These are phyloP conservation scores for Tineola bisselliella DNA, from an alignment of 2,888 invertebrate genomes.

Conservation along the genomic window DNA sequence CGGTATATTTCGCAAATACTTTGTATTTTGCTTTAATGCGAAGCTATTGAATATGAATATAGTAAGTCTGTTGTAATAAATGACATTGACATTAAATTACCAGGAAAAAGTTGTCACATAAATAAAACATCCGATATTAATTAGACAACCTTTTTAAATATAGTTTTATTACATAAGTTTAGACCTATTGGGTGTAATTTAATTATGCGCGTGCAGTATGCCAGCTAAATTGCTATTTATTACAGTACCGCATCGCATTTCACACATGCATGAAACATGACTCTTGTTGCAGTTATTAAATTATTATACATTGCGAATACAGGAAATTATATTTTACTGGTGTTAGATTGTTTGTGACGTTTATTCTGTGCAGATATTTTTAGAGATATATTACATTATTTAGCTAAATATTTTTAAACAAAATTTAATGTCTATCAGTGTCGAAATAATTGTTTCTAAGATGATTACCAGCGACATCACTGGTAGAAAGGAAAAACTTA, in stretches of 20 bases:
- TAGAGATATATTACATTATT: background rate
- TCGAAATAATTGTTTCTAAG: too few species aligned
- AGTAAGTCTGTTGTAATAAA: too few species aligned
- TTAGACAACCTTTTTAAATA: background rate
- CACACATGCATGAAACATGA: constrained; percentile 20
- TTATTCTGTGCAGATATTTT: background rate
- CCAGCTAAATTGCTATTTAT: constrained; percentile 20
- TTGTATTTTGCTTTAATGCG: too few species aligned
- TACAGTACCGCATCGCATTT: constrained; percentile 18
- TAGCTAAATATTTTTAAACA: too few species aligned
- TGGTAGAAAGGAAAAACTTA: too few species aligned
- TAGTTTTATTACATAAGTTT: constrained; percentile 9
- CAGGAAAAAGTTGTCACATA: too few species aligned
- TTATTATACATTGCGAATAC: constrained; percentile 7
- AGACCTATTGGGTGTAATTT: constrained; percentile 17
- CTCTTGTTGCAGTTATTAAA: constrained; percentile 14
- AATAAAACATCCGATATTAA: background rate
- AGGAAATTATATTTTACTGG: background rate
- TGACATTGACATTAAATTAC: too few species aligned
- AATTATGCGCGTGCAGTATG: constrained; percentile 16
- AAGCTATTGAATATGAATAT: too few species aligned
- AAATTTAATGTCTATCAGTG: too few species aligned
- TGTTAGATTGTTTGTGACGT: constrained; percentile 1
- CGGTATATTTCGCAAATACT: too few species aligned
- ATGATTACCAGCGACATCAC: too few species aligned